Evolutionary conservation across 2,888 invertebrate genomes (phyloP), one percentile per base, ranked within the genome.

Genomic region (Sphaerophoria taeniata): DNA sequence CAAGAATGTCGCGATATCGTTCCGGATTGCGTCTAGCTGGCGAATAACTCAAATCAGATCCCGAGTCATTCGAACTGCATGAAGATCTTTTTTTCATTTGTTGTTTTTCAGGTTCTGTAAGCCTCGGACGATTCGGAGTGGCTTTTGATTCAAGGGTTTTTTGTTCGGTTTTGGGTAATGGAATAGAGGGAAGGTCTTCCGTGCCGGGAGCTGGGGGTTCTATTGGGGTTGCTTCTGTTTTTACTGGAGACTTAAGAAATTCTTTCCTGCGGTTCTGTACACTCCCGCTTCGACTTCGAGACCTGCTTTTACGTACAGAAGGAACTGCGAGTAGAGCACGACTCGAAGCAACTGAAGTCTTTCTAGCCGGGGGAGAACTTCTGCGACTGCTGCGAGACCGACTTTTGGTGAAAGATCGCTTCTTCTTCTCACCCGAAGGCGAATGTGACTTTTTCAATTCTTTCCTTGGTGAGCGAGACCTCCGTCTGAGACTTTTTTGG

Each of bases 21-120:
- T 95, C 95, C 0, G 95, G 95, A 90, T 95, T 94, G 14, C 94
- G 93, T 2, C 94, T 93, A 0, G 95, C 94, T 0, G 95, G 95
- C 0, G 95, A 95, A 88, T 95, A 95, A 88, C 95, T 95, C 65
- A 95, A 91, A 73, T 93, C 93, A 14, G 93, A 93, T 7, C 73
- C 81, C 2, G 85, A 85, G 6, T 11, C 85, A 58, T 56, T 72
- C 6, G 63, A 73, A 16, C 73, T 85, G 6, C 92, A 91, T 2
- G 92, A 91, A 33, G 92, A 91, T 0, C 53, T 87, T 7, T 81
- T 79, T 61, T 80, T 83, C 24, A 49, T 36, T 0, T 78, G n/a
- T 36, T 65, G 74, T 58, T 24, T 69, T 5, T 83, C 83, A 14
- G 33, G 34, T 63, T 78, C 88, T 4, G 88, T 74, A 55, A 87